phyloP scores from a whole-genome alignment of 2,888 invertebrate genomes.

The Emmelina monodactyla region DNA sequence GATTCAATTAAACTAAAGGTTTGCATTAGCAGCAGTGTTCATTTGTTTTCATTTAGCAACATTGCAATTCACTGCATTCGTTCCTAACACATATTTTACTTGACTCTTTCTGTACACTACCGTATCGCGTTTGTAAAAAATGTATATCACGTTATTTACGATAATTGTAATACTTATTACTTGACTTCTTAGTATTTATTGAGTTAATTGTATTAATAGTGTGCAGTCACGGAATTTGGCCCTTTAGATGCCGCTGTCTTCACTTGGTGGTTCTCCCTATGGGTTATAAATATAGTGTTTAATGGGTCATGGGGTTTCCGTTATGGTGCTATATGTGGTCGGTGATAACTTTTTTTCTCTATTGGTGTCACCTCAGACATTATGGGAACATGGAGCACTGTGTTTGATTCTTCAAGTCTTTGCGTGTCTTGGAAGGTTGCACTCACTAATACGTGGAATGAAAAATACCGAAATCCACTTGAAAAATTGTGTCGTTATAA shows the following conservation, averaged over 20 bases:
- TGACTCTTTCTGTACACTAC: too few species aligned
- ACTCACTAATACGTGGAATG: too few species aligned
- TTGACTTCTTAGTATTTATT: slow-evolving; percentile 47
- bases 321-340: slow-evolving; percentile 9
- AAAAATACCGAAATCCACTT: too few species aligned
- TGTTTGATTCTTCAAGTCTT: too few species aligned
- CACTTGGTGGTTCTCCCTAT: slow-evolving; percentile 17
- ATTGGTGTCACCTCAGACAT: slow-evolving; percentile 3
- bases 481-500: too few species aligned
- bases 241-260: neutral
- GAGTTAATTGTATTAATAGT: slow-evolving; percentile 56
- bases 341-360: slow-evolving; percentile 6
- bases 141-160: slow-evolving; percentile 55
- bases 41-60: too few species aligned
- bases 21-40: too few species aligned
- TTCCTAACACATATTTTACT: too few species aligned
- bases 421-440: too few species aligned
- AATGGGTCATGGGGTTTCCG: slow-evolving; percentile 23
- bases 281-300: slow-evolving; percentile 26
- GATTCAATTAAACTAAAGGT: too few species aligned
- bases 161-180: slow-evolving; percentile 50
- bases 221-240: slow-evolving; percentile 37
- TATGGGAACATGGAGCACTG: neutral
- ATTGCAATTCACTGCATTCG: too few species aligned
- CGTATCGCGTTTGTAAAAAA: slow-evolving; percentile 51